Base-by-base conservation (phyloP, 2,888 invertebrate species). In the Limnephilus rhombicus region DNA sequence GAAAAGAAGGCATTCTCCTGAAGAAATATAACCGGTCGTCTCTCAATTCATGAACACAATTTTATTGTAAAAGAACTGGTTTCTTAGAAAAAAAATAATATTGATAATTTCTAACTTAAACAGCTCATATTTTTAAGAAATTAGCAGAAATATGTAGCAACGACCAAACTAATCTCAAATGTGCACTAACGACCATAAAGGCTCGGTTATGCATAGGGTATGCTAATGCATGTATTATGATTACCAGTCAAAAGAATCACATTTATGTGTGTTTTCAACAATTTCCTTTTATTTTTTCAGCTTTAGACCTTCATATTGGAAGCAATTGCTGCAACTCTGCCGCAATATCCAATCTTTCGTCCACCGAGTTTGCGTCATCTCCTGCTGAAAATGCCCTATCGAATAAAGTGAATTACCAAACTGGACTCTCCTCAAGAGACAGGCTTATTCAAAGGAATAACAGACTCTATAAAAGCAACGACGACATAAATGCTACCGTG, bases 391-490 rank as follows among this genome's bases (percentile, higher is more conserved):
- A 81, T 29, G 29, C 85, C 3, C 31, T 89, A 41, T 85, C 87
- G 24, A 91, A 37, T 53, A 45, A 81, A 49, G 89, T 88, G 80
- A 91, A 92, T 68, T 89, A 89, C 80, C 31, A 90, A 90, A 80
- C 53, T 85, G 83, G 91, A 90, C 34, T 91, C 81, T 29, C 90
- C 18, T 90, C 93, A 2, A 88, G 80, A 41, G 80, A 87, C n/a
- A 92, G 85, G 45, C 89, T 90, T 68, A 34, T 90, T 37, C 90
- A 90, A n/a, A 92, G 91, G 81, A 80, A 89, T 53, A 92, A 90
- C 85, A 89, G 92, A 37, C 90, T 92, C 34, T 93, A 89, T 88
- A 92, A 92, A 85, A 94, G 93, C 88, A 92, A 92, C 31, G 93
- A 93, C 34, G 94, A 94, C 80, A 93, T 94, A 68, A 89, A 92